A percentile compares a stretch with the other conserved stretches of the same genome.
These are phyloP conservation scores for Oasisia sp. DNA, from an alignment of 2,888 invertebrate species.

Conservation along the genomic window DNA sequence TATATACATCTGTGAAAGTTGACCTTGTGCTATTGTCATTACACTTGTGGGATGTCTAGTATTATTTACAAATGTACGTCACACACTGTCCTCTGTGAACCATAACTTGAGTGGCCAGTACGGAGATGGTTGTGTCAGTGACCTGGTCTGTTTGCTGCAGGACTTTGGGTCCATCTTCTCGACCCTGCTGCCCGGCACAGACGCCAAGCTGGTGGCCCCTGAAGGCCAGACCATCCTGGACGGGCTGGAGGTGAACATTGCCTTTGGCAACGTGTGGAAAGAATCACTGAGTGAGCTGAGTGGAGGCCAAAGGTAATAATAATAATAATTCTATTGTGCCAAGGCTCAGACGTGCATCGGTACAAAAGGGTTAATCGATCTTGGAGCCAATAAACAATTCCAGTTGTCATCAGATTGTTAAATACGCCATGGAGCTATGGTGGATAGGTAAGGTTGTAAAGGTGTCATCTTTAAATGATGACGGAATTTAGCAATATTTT, in stretches of 20 bases:
- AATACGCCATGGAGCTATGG: no score
- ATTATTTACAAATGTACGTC: not conserved
- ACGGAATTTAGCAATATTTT: no score
- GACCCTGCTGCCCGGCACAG: slow-evolving; percentile 88
- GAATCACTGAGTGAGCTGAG: slow-evolving; percentile 94
- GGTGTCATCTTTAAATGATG: no score
- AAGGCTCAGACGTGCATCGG: no score
- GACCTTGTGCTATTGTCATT: no score
- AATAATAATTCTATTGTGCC: no score
- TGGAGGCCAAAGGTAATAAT: slow-evolving; percentile 85
- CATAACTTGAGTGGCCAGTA: not conserved
- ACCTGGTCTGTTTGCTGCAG: not conserved
- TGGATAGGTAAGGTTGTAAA: no score
- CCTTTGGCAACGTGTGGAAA: slow-evolving; percentile 94
- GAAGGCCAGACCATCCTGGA: slow-evolving; percentile 80
- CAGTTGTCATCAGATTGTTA: no score
- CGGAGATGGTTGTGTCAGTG: not conserved
- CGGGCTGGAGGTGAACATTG: slow-evolving; percentile 90
- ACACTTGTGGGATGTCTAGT: not conserved
- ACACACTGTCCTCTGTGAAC: not conserved
- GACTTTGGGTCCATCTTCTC: slow-evolving; percentile 96
- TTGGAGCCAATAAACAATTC: no score
- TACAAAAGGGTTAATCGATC: no score
- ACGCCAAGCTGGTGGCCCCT: slow-evolving; percentile 83
- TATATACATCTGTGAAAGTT: no score